Percentiles rank a stretch among this genome's conserved stretches.
Evolutionary conservation across 2,113 vertebrate species (phyloP).

Genomic region (Plestiodon gilberti): DNA sequence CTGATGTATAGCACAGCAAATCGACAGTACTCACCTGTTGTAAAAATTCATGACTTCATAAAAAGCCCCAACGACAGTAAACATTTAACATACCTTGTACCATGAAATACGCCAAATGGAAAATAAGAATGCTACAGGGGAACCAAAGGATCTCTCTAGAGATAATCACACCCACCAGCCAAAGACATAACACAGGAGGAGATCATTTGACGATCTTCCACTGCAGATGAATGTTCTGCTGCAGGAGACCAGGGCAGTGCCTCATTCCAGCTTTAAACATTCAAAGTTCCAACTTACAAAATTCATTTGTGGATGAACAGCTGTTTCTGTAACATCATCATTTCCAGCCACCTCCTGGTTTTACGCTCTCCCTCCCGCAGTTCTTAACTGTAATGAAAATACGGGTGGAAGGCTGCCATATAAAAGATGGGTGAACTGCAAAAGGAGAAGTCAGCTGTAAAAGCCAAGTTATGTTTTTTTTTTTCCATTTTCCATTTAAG

Average conservation of each 20-base stretch:
- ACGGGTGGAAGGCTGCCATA: constrained; percentile 22
- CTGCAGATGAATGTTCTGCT: not conserved
- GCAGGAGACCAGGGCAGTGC: not conserved
- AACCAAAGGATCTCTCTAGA: not conserved
- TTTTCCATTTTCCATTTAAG: constrained; percentile 55
- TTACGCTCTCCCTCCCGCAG: constrained; percentile 37
- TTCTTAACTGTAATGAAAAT: constrained; percentile 34
- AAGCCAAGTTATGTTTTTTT: constrained; percentile 51
- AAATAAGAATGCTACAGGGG: not conserved
- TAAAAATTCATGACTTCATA: not conserved
- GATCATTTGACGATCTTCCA: not conserved
- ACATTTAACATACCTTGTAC: not conserved
- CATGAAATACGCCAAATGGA: not conserved
- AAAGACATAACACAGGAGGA: not conserved
- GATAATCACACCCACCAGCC: not conserved
- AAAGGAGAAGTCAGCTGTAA: constrained; percentile 35
- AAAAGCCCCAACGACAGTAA: not conserved
- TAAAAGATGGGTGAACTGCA: constrained; percentile 19
- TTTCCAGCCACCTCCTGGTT: constrained; percentile 52
- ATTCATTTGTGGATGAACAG: constrained; percentile 19
- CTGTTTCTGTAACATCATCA: constrained; percentile 41
- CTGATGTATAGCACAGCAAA: not conserved
- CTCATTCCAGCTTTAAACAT: constrained; percentile 14
- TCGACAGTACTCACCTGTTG: not conserved
- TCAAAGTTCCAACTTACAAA: constrained; percentile 12